Conservation (phyloP, 2,888 invertebrate genomes). For the Blera fallax region DNA sequence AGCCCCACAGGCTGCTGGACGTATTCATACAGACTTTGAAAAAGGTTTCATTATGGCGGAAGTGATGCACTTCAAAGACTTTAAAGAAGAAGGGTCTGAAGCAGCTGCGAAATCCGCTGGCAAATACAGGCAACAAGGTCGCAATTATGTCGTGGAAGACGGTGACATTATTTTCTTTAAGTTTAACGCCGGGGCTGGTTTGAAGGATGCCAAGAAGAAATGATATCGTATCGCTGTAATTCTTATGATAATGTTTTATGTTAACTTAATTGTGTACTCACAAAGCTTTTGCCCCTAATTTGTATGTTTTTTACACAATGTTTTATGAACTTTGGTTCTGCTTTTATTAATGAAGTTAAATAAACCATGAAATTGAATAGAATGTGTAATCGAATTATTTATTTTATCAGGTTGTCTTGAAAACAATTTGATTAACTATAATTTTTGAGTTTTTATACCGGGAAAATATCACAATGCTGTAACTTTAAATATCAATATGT, state of each 20-base stretch:
- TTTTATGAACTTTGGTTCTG: slow-evolving; percentile 7
- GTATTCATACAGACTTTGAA: slow-evolving; percentile 99
- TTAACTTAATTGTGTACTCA: slow-evolving; percentile 82
- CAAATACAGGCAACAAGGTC: slow-evolving; percentile 99
- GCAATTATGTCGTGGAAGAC: slow-evolving; percentile 98
- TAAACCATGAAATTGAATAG: background rate
- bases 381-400: background rate
- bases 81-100: slow-evolving; percentile 97
- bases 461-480: background rate
- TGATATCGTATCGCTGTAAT: slow-evolving; percentile 83
- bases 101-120: slow-evolving; percentile 96
- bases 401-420: too few species aligned
- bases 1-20: slow-evolving; percentile 99
- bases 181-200: slow-evolving; percentile 98
- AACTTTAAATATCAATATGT: too few species aligned
- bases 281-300: slow-evolving; percentile 77
- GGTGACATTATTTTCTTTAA: slow-evolving; percentile 99
- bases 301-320: slow-evolving; percentile 18
- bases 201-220: slow-evolving; percentile 96
- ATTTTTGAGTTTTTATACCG: background rate
- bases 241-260: slow-evolving; percentile 82
- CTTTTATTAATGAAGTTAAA: slow-evolving; percentile 32
- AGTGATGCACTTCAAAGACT: slow-evolving; percentile 98
- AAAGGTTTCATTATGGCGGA: slow-evolving; percentile 99
- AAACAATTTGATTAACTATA: too few species aligned